phyloP scores from a whole-genome alignment of 2,113 vertebrate genomes.

The Tringa solitaria region DNA sequence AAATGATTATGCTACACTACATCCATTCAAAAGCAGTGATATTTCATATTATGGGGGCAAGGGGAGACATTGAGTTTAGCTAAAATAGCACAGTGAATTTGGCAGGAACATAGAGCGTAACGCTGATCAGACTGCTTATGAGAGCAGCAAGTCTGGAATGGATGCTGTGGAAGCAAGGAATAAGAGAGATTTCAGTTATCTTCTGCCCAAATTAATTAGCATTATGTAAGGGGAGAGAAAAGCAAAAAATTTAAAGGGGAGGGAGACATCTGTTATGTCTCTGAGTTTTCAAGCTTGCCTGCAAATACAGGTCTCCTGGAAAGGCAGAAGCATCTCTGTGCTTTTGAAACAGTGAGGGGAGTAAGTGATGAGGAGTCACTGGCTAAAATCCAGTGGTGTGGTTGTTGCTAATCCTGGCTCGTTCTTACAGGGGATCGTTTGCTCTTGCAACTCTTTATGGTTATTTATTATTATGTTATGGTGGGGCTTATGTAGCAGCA shows the following conservation, averaged over 20 bases:
- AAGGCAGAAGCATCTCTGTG: neutral
- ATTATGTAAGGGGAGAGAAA: conserved; percentile 30
- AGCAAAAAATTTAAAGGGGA: conserved; percentile 19
- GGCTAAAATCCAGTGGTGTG: conserved; percentile 17
- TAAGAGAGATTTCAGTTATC: neutral
- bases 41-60: neutral
- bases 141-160: conserved; percentile 39
- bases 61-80: neutral
- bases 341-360: neutral
- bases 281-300: conserved; percentile 1
- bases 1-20: neutral
- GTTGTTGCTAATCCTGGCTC: neutral
- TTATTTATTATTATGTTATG: neutral
- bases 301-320: conserved; percentile 16
- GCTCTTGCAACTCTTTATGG: neutral
- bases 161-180: conserved; percentile 10
- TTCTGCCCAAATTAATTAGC: conserved; percentile 48
- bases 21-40: neutral
- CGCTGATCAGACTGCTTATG: conserved; percentile 34
- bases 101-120: neutral
- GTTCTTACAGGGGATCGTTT: neutral
- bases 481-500: neutral
- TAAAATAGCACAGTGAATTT: neutral
- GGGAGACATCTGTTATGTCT: conserved; percentile 56
- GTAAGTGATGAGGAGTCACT: conserved; percentile 3